Base-by-base conservation (phyloP, 2,888 invertebrate genomes). In the Pachliopta kotzebuea region DNA sequence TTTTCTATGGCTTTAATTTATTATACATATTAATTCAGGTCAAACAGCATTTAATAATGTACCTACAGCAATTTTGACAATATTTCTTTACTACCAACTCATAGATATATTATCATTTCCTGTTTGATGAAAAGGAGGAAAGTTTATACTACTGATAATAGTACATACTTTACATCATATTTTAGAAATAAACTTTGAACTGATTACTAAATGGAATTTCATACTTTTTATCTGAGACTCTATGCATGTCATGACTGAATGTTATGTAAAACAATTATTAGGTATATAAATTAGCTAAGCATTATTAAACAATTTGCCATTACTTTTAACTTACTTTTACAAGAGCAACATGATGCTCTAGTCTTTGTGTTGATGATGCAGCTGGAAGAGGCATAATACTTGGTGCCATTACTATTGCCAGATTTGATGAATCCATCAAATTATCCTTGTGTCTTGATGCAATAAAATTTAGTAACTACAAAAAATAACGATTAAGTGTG, bases 391-490 rank as follows among this genome's bases (percentile, higher is more conserved):
- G 97, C 95, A 98, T 96, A 60, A 98, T 92, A 77, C 96, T 96
- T 0, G 98, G 98, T 0, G 96, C 95, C 80, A 98, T 91, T 31
- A 98, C 95, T 70, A 97, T 95, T 1, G 98, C 96, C 69, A 98
- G 88, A 86, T 98, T 98, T 60, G 94, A 94, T 0, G 94, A 88
- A 72, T 95, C 94, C 98, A 98, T 98, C 83, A 95, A 95, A 81
- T 98, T 98, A 58, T 93, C 91, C 58, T 93, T 92, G 60, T 95
- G 94, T 75, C 94, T 93, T 37, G 93, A 88, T 9, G 96, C 94
- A 37, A 98, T 94, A 74, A 93, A 93, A 72, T 93, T 92, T 56
- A 97, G 84, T 76, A 97, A 94, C 93, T 94, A 81, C 63, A 93
- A 79, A 56, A 45, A 52, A 62, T 49, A 37, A 18, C 0, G 1